Evolutionary conservation across 1,140 invertebrate species (phyloP), one percentile per base, ranked within the genome.

Genomic region (Drosophila repleta): DNA sequence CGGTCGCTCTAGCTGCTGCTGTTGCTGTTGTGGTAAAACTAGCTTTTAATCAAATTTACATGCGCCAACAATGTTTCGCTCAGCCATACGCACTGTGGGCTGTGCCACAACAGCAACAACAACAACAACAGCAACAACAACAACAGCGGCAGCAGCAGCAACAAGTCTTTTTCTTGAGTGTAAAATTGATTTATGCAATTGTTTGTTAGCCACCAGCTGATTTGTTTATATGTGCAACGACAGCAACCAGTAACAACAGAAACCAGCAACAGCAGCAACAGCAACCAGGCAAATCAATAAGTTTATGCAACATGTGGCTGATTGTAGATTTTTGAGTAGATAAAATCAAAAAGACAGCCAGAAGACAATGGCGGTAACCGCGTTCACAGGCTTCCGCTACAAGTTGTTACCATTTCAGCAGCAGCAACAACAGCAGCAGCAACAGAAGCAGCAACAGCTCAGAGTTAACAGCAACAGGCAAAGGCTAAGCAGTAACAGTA

Each of bases 151-250:
- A 24, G 35, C 69, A 66, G 5, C 61, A 49, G 29, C 56, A 48
- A 45, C 57, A 52, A 56, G 26, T 32, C 17, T 20, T 41, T 15
- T 66, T 58, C 62, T 76, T 29, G 32, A 49, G 75, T 83, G 83
- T 71, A 61, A 88, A 88, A 88, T 89, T 88, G 83, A 88, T 88
- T 88, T 88, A 88, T 88, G 83, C 84, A 88, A 88, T 85, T 85
- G 82, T 85, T 64, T 88, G 83, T 69, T 82, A 49, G 67, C 69
- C 79, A 82, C 66, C 74, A 78, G 69, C 83, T 87, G 82, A 85
- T 85, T 85, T 87, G 82, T 87, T 85, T 85, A 85, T 87, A 79
- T 82, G 74, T 62, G 62, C 81, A 69, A 61, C 74, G 56, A 76
- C 81, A 84, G 69, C 53, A 46, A 39, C 63, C 49, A 61, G 35